These are phyloP conservation scores for Eilema caniola DNA, from an alignment of 2,888 invertebrate species.

Conservation along the genomic window DNA sequence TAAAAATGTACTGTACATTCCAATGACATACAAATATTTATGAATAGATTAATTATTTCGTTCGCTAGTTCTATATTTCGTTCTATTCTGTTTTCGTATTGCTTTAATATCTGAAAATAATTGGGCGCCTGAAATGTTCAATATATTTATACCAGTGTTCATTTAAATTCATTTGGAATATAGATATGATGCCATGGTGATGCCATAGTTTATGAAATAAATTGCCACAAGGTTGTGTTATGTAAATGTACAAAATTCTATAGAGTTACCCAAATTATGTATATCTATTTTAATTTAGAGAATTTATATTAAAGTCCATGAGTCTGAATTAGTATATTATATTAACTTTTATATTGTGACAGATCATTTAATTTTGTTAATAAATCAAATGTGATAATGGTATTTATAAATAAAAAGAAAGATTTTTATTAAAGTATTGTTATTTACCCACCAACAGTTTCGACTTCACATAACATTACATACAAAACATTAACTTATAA, in stretches of 20 bases:
- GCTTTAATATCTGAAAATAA: slow-evolving; percentile 16
- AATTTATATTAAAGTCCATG: slow-evolving; percentile 84
- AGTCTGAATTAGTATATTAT: slow-evolving; percentile 81
- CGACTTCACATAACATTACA: slow-evolving; percentile 6
- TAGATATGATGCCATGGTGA: slow-evolving; percentile 61
- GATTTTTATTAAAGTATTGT: slow-evolving; percentile 43
- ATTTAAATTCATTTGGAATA: slow-evolving; percentile 33
- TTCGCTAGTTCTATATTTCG: slow-evolving; percentile 18
- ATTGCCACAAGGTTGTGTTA: slow-evolving; percentile 85
- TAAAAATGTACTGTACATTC: slow-evolving; percentile 72
- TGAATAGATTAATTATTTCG: slow-evolving; percentile 18
- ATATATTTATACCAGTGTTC: slow-evolving; percentile 45
- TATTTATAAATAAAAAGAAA: slow-evolving; percentile 74
- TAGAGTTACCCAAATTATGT: slow-evolving; percentile 80
- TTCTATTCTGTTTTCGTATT: slow-evolving; percentile 7
- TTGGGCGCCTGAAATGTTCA: slow-evolving; percentile 60
- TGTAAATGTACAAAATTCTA: slow-evolving; percentile 78
- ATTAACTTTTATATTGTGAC: slow-evolving; percentile 73
- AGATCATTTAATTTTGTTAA: slow-evolving; percentile 73
- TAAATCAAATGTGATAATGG: slow-evolving; percentile 81
- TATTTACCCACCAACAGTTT: slow-evolving; percentile 16
- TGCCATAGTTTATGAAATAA: slow-evolving; percentile 75
- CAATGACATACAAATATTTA: slow-evolving; percentile 54
- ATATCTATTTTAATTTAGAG: slow-evolving; percentile 70
- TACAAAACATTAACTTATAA: not conserved